Conservation (phyloP, 2,888 invertebrate species). For the Drosophila macrospina region DNA sequence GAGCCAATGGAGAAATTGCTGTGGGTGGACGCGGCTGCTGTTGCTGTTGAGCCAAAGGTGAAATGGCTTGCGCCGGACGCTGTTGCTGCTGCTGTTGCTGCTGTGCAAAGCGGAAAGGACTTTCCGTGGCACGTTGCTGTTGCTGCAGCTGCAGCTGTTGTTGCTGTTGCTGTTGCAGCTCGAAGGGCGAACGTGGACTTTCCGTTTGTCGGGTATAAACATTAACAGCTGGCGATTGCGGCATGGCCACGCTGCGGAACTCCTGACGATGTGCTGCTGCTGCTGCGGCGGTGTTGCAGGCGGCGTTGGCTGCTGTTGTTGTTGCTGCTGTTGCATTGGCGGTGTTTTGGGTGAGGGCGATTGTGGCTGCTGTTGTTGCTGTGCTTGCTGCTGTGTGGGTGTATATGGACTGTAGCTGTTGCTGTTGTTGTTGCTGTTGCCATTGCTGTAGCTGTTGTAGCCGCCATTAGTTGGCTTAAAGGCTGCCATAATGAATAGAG, state of each 20-base stretch:
- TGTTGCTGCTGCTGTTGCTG: constrained; percentile 58
- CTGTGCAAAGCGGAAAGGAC: constrained; percentile 64
- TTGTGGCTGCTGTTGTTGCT: constrained; percentile 54
- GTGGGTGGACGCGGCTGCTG: constrained; percentile 58
- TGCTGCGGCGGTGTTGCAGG: constrained; percentile 71
- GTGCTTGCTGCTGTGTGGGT: constrained; percentile 38
- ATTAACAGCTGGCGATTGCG: constrained; percentile 77
- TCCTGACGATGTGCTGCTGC: constrained; percentile 66
- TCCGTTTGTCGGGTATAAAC: constrained; percentile 81
- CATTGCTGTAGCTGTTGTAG: constrained; percentile 36
- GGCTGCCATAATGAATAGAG: constrained; percentile 25
- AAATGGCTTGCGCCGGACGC: constrained; percentile 11
- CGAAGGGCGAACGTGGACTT: constrained; percentile 74
- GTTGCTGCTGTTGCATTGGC: constrained; percentile 58
- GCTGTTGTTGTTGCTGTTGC: constrained; percentile 41
- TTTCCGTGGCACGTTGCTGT: constrained; percentile 62
- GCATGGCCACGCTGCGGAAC: constrained; percentile 82
- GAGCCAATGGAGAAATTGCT: constrained; percentile 66
- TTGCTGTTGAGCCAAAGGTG: constrained; percentile 28
- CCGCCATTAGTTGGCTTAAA: constrained; percentile 41
- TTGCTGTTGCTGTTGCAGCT: constrained; percentile 56
- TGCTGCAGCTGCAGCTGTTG: constrained; percentile 33
- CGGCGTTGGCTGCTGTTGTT: constrained; percentile 60
- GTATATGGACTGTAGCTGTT: constrained; percentile 21
- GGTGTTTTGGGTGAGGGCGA: constrained; percentile 60